These are phyloP conservation scores for Fratercula arctica DNA, from an alignment of 2,797 vertebrate species.

Conservation along the genomic window DNA sequence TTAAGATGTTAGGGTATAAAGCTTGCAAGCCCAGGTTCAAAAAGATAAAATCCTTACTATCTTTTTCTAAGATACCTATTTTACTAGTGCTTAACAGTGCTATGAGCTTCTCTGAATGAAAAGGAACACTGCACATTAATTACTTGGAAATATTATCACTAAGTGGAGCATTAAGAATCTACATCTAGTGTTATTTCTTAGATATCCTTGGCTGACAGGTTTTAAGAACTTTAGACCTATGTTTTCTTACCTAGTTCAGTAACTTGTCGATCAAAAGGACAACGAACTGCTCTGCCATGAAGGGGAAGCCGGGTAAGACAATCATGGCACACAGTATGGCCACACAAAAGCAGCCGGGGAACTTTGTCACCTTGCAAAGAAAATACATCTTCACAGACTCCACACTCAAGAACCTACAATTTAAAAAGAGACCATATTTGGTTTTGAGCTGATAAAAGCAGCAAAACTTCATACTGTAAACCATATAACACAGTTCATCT, in stretches of 20 bases:
- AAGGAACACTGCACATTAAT: neutral
- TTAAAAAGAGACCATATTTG: neutral
- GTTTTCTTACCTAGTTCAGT: conserved; percentile 90
- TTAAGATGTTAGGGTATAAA: neutral
- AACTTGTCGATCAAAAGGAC: conserved; percentile 96
- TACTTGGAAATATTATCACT: neutral
- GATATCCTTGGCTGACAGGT: neutral
- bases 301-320: conserved; percentile 95
- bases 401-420: conserved; percentile 91
- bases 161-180: neutral
- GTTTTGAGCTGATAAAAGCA: neutral
- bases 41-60: neutral
- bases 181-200: neutral
- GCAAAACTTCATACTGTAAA: neutral
- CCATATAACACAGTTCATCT: neutral
- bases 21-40: neutral
- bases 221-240: neutral
- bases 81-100: neutral
- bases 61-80: neutral
- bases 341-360: conserved; percentile 93
- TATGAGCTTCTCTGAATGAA: neutral
- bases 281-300: conserved; percentile 93
- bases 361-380: conserved; percentile 98
- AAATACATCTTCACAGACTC: conserved; percentile 98
- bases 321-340: conserved; percentile 96